Percentiles rank a stretch among this genome's conserved stretches.
Evolutionary conservation across 2,113 vertebrate species (phyloP).

Genomic region (Numenius arquata): DNA sequence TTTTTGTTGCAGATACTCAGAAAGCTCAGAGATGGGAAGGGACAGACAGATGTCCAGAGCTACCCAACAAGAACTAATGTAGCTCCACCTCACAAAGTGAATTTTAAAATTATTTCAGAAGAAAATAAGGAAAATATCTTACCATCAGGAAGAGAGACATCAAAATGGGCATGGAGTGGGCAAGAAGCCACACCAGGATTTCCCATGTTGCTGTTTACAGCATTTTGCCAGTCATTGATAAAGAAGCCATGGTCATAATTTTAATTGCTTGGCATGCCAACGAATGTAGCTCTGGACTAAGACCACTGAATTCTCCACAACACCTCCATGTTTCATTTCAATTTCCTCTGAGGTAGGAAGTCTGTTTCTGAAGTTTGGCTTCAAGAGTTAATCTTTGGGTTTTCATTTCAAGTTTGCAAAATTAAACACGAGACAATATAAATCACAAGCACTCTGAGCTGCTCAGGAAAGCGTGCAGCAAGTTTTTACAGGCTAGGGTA

Average conservation of each 20-base stretch:
- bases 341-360: not conserved
- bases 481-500: not conserved
- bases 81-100: rapidly evolving
- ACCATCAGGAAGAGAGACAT: not conserved
- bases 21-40: not conserved
- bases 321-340: not conserved
- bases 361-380: not conserved
- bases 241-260: not conserved
- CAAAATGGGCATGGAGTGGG: rapidly evolving
- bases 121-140: not conserved
- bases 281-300: not conserved
- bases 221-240: not conserved
- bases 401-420: not conserved
- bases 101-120: not conserved
- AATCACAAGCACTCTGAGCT: not conserved
- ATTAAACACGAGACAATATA: not conserved
- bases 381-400: not conserved
- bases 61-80: not conserved
- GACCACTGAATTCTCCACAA: rapidly evolving
- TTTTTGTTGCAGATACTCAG: not conserved
- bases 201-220: not conserved
- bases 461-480: not conserved
- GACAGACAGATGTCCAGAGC: not conserved
- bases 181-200: not conserved
- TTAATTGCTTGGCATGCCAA: not conserved